Percentiles rank a stretch among this genome's conserved stretches.
Evolutionary conservation across 2,113 vertebrate species (phyloP).

Genomic region (Thomomys bottae): DNA sequence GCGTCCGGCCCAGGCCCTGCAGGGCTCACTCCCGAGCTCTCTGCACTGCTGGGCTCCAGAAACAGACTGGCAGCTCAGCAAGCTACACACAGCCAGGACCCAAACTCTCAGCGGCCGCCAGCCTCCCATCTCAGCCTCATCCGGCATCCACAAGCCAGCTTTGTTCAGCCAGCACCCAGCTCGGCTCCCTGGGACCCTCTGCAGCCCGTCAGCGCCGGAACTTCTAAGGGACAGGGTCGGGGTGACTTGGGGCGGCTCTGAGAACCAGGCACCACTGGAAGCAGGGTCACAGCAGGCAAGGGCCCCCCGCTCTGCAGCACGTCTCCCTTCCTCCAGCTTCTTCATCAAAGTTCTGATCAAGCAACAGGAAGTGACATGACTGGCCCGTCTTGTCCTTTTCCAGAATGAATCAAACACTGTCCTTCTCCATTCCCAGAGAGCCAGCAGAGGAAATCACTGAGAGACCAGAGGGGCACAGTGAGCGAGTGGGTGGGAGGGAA

Average conservation of each 20-base stretch:
- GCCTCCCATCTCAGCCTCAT: not conserved
- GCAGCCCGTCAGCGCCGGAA: not conserved
- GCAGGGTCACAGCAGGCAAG: slow-evolving; percentile 35
- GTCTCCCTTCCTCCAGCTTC: slow-evolving; percentile 37
- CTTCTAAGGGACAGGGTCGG: slow-evolving; percentile 66
- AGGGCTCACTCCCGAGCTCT: too few relatives aligned
- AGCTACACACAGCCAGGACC: not conserved
- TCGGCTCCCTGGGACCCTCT: not conserved
- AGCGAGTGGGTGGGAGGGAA: slow-evolving; percentile 76
- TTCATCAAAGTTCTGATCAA: slow-evolving; percentile 74
- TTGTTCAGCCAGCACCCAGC: slow-evolving; percentile 8
- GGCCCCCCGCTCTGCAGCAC: not conserved
- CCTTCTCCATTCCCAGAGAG: slow-evolving; percentile 82
- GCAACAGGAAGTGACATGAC: slow-evolving; percentile 76
- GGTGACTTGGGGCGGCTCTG: not conserved
- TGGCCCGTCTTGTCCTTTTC: slow-evolving; percentile 51
- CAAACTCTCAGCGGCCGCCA: not conserved
- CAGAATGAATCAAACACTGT: slow-evolving; percentile 80
- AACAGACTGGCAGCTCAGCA: not conserved
- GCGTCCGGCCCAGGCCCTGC: too few relatives aligned
- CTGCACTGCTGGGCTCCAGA: not conserved
- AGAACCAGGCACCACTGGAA: slow-evolving; percentile 21
- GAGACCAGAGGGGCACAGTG: slow-evolving; percentile 75
- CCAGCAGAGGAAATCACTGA: slow-evolving; percentile 73
- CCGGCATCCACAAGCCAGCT: not conserved